Evolutionary conservation across 1,140 invertebrate species (phyloP), one percentile per base, ranked within the genome.

Genomic region (Cydia splendana): DNA sequence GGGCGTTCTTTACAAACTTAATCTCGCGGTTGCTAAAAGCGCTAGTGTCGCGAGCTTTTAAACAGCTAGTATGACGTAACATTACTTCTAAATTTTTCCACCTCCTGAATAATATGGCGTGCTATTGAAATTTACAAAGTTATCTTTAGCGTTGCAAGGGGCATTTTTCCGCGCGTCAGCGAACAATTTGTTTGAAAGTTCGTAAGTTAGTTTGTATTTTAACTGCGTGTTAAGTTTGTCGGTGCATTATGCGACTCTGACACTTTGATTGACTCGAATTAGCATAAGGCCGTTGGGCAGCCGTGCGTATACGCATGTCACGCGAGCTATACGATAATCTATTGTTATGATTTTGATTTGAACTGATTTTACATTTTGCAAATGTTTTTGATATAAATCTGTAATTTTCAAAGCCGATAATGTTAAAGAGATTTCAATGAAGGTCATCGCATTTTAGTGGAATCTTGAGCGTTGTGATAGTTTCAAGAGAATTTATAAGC

Each of bases 261-360:
- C 51, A 67, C 45, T 38, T 75, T 78, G 74, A 75, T 78, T 78
- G 77, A 75, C 73, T 75, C 12, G 65, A 51, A 78, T 77, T 77
- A 77, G 53, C 76, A 77, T 77, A 24, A n/a, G 28, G 51, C 45
- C 76, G 67, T 51, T 34, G 51, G 12, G 38, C 34, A 30, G 30
- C 65, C 7, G 20, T 62, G 57, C 57, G 57, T 62, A 24, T 62
- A 24, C 57, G 7, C 57, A 62, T 6, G 57, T 9, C 57, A 62
- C 57, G 57, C 53, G 53, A 57, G 15, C 57, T 62, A 62, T 62
- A 20, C 20, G 18, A 62, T 62, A 62, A 62, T 24, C 2, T 62
- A 62, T 62, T 24, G 57, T 62, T 62, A 24, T n/a, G n/a, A 62
- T 62, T 62, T 62, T 62, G 57, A 62, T 24, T 24, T 24, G 57